Evolutionary conservation across 2,888 invertebrate genomes (phyloP).

Genomic region (Aricia artaxerxes): DNA sequence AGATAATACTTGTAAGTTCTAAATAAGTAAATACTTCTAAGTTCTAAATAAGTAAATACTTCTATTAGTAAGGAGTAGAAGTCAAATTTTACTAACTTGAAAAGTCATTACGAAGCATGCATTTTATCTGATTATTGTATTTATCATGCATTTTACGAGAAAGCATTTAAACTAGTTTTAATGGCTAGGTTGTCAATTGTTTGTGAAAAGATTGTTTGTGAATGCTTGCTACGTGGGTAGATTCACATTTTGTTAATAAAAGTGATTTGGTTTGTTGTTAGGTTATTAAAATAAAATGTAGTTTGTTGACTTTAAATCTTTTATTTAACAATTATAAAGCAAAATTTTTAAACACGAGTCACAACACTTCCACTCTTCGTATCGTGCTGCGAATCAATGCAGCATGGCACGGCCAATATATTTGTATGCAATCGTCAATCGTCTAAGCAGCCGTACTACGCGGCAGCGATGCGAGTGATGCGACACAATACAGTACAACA

Average conservation of each 20-base stretch:
- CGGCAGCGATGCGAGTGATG: too few relatives aligned
- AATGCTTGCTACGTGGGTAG: conserved; percentile 25
- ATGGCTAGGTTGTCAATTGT: conserved; percentile 19
- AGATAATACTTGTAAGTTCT: too few relatives aligned
- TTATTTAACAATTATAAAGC: conserved; percentile 36
- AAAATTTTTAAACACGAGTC: too few relatives aligned
- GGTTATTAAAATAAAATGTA: conserved; percentile 59
- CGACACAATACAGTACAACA: too few relatives aligned
- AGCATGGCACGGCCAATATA: too few relatives aligned
- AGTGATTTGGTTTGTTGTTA: conserved; percentile 43
- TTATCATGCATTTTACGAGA: conserved; percentile 11
- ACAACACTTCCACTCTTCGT: too few relatives aligned
- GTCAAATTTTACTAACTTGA: background rate
- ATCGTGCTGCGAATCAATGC: too few relatives aligned
- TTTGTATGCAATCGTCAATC: too few relatives aligned
- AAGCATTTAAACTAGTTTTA: conserved; percentile 7
- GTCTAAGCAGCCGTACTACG: too few relatives aligned
- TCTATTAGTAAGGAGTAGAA: background rate
- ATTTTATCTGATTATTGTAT: conserved; percentile 7
- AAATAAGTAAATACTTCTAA: too few relatives aligned
- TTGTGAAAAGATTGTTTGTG: background rate
- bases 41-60: too few relatives aligned
- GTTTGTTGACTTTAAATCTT: conserved; percentile 52
- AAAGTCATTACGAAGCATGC: background rate
- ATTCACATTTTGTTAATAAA: conserved; percentile 31